Evolutionary conservation across 2,113 vertebrate genomes (phyloP), one percentile per base, ranked within the genome.

Genomic region (Melanerpes formicivorus): DNA sequence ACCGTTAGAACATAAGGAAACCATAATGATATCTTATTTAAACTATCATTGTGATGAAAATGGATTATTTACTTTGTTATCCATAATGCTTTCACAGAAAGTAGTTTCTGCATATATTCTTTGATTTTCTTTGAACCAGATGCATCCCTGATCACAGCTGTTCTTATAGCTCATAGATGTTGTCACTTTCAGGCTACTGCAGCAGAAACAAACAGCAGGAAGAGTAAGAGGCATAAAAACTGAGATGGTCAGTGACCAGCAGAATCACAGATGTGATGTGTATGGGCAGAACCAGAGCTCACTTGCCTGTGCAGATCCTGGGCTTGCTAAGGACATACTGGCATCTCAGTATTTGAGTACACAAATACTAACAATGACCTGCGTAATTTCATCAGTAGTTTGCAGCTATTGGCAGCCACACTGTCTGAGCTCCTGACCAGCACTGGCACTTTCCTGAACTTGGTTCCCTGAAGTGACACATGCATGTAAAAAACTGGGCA

Each of bases 21-120:
- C 7, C 72, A 72, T 76, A 86, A 86, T 56, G 14, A 18, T 80
- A 60, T 46, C 40, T 94, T 88, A 77, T 92, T 95, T 91, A 92
- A 96, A 87, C n/a, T 63, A 67, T 65, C 26, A 77, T 29, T 56
- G 37, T 58, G 76, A 94, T 82, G 11, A 85, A 92, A 88, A 90
- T 65, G 48, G 52, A 93, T 84, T 88, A 84, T 93, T 95, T 93
- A 66, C 48, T 91, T 93, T 84, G 30, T 66, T 90, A 90, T 59
- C 60, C 48, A 40, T 87, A 94, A 86, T 88, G n/a, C 22, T 80
- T 94, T 91, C 67, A 58, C 69, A 92, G 70, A 88, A 84, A 89
- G 86, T 34, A 70, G 79, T 72, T 93, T 79, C 72, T 25, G 15
- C 56, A 65, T 74, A 52, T 48, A 71, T 80, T 75, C 79, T 71